Percentiles rank a stretch among this genome's conserved stretches.
Evolutionary conservation across 1,140 invertebrate genomes (phyloP).

Genomic region (Mesaphorura yosii): DNA sequence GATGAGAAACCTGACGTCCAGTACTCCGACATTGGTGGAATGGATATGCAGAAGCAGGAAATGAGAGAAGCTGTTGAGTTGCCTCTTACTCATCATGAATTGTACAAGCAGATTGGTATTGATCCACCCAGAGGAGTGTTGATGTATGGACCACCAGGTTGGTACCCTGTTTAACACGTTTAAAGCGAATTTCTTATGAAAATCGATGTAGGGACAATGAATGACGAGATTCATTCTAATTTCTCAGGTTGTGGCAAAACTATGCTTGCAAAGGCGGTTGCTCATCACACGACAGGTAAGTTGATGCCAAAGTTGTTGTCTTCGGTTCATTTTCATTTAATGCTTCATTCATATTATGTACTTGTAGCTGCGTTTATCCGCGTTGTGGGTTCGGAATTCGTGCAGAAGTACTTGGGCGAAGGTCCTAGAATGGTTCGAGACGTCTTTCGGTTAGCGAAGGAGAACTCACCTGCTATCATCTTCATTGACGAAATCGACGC

Average conservation of each 20-base stretch:
- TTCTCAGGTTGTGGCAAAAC: conserved; percentile 96
- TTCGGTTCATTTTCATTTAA: neutral
- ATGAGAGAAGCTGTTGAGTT: conserved; percentile 97
- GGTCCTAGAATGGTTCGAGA: conserved; percentile 98
- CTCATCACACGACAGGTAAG: conserved; percentile 85
- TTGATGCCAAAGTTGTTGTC: neutral
- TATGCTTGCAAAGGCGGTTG: conserved; percentile 98
- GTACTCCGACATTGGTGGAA: conserved; percentile 96
- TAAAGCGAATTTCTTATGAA: conserved; percentile 31
- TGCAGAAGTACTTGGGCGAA: conserved; percentile 98
- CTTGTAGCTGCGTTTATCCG: conserved; percentile 82
- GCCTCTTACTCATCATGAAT: conserved; percentile 93
- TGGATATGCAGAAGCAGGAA: conserved; percentile 99
- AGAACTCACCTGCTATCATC: conserved; percentile 98
- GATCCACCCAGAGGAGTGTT: conserved; percentile 94
- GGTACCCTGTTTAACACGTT: too few species aligned
- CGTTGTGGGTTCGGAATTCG: conserved; percentile 98
- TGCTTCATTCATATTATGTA: neutral
- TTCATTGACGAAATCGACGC: conserved; percentile 99
- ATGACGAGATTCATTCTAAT: too few species aligned
- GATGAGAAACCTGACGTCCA: conserved; percentile 98
- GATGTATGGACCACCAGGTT: conserved; percentile 96
- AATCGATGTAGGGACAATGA: neutral
- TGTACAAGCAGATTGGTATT: conserved; percentile 98
- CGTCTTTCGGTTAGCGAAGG: conserved; percentile 95